Conservation (phyloP, 2,888 invertebrate genomes). For the Eupithecia tripunctaria region DNA sequence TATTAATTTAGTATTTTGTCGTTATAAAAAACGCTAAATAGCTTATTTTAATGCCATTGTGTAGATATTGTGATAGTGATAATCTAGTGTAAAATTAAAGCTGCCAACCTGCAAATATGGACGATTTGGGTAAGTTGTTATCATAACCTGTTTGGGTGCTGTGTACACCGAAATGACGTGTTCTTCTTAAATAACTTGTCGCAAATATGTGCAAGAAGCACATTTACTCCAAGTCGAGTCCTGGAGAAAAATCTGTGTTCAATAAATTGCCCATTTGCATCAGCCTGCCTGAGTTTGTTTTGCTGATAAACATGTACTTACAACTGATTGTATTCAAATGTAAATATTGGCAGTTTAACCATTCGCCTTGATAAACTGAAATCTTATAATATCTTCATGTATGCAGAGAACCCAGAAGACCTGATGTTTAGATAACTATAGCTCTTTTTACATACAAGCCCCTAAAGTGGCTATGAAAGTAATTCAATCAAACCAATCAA, state of each 20-base stretch:
- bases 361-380: neutral
- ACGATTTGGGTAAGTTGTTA: conserved; percentile 82
- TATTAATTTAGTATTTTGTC: conserved; percentile 53
- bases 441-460: neutral
- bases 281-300: conserved; percentile 10
- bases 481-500: neutral
- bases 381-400: neutral
- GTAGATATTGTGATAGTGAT: conserved; percentile 40
- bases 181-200: conserved; percentile 64
- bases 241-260: conserved; percentile 2
- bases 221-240: conserved; percentile 17
- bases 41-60: conserved; percentile 47
- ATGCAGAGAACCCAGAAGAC: neutral
- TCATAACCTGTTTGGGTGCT: conserved; percentile 78
- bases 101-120: conserved; percentile 62
- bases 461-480: neutral
- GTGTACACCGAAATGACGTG: conserved; percentile 69
- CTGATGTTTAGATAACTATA: neutral
- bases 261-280: conserved; percentile 7
- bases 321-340: conserved; percentile 13
- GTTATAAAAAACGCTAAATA: conserved; percentile 44
- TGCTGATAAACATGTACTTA: conserved; percentile 15
- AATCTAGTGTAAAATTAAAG: conserved; percentile 39
- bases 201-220: conserved; percentile 43
- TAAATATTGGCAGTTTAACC: conserved; percentile 3